Base-by-base conservation (phyloP, 2,888 invertebrate genomes). In the Empis livida region DNA sequence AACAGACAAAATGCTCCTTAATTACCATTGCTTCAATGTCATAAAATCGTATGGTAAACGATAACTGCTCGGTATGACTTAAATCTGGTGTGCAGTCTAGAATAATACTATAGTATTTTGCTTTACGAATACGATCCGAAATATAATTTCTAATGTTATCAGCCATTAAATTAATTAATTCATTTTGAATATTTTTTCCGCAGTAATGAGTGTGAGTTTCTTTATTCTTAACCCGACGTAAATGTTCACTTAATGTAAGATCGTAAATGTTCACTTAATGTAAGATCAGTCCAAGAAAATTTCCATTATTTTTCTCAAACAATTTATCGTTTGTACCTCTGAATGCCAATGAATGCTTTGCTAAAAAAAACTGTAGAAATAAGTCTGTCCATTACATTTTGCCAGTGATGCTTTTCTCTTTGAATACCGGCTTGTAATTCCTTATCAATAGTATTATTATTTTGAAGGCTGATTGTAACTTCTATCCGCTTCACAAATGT, bases 191-290 rank as follows among this genome's bases (percentile, higher is more conserved):
- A 17, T 39, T 30, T 30, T 38, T 31, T 37, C 38, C 14, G n/a
- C 23, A 43, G 27, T 43, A 47, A 37, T 47, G 17, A 16, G 8
- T 23, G 5, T 42, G n/a, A n/a, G 15, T 43, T 14, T 38, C 17
- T 10, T 39, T 43, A 39, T 37, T 39, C n/a, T n/a, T 27, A 30
- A 47, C 15, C 9, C 37, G 17, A n/a, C 37, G 35, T 15, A 46
- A 15, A 27, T 42, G 46, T 37, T 46, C 42, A 16, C 20, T 42
- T 23, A 46, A 16, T 20, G 37, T 39, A 2, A 23, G 17, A 40
- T 43, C 47, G n/a, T 20, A 47, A n/a, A n/a, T n/a, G n/a, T 40
- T 47, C 40, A 31, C 31, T 32, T 15, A 47, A n/a, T n/a, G 5
- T 3, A 47, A 35, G 17, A 47, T 31, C 20, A 40, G 23, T 17